Evolutionary conservation across 2,888 invertebrate genomes (phyloP).

Genomic region (Drosophila emarginata): DNA sequence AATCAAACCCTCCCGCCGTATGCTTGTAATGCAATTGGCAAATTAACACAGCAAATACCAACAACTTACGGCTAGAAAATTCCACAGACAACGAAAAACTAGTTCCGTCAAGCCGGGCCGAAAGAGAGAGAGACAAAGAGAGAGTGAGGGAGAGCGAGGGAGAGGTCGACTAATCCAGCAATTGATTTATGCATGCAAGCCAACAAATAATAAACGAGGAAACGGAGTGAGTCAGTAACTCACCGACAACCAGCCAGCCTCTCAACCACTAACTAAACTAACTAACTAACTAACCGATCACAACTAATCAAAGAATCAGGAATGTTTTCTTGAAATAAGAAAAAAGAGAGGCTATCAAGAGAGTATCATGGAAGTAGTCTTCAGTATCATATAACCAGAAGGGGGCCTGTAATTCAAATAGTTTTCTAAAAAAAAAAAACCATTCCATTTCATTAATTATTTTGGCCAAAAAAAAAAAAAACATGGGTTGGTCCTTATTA

Average conservation of each 20-base stretch:
- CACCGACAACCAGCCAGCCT: slow-evolving; percentile 11
- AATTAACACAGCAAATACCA: slow-evolving; percentile 43
- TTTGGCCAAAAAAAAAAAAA: too few species aligned
- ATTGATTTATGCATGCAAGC: slow-evolving; percentile 63
- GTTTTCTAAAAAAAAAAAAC: too few species aligned
- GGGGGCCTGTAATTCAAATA: too few species aligned
- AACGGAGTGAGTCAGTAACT: slow-evolving; percentile 53
- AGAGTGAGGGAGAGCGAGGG: not conserved
- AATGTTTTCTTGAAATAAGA: not conserved
- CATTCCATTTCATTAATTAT: too few species aligned
- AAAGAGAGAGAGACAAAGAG: slow-evolving; percentile 2
- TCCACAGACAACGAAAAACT: slow-evolving; percentile 57
- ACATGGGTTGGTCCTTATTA: too few species aligned
- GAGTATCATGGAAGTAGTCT: too few species aligned
- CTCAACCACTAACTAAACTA: not conserved
- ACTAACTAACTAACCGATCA: slow-evolving; percentile 3
- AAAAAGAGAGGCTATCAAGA: not conserved
- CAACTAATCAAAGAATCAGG: too few species aligned
- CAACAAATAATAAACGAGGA: slow-evolving; percentile 40
- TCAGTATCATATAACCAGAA: too few species aligned
- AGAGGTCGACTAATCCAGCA: slow-evolving; percentile 23
- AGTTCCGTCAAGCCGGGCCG: slow-evolving; percentile 39
- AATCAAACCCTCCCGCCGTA: not conserved
- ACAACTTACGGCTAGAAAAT: slow-evolving; percentile 56
- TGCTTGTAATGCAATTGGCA: slow-evolving; percentile 19